Evolutionary conservation across 1,140 invertebrate genomes (phyloP).

Genomic region (Idris sp.): DNA sequence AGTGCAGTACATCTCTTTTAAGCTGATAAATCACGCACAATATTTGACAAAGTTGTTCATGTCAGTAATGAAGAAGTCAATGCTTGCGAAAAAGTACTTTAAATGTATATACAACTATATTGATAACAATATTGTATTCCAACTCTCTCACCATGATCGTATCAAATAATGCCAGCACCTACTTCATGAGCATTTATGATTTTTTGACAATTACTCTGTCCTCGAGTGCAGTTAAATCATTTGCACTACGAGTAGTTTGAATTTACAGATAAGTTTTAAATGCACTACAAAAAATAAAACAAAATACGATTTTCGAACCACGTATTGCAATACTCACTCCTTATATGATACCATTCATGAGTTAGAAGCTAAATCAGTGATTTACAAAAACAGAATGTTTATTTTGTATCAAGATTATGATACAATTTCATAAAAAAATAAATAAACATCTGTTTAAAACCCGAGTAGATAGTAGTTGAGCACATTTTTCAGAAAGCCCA

Average conservation of each 20-base stretch:
- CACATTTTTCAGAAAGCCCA: no score
- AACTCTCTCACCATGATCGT: constrained; percentile 37
- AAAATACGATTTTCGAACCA: constrained; percentile 10
- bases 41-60: constrained; percentile 17
- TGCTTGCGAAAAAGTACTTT: not conserved
- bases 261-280: constrained; percentile 12
- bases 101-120: constrained; percentile 39
- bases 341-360: constrained; percentile 28
- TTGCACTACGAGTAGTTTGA: constrained; percentile 21
- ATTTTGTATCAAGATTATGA: not conserved
- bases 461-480: constrained; percentile 36
- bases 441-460: constrained; percentile 8
- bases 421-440: no score
- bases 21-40: constrained; percentile 41
- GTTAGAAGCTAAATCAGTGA: constrained; percentile 3
- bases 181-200: constrained; percentile 36
- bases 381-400: constrained; percentile 2
- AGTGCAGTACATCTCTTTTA: constrained; percentile 37
- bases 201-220: constrained; percentile 4
- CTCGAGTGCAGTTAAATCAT: constrained; percentile 7
- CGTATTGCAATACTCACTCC: constrained; percentile 37
- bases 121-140: constrained; percentile 31
- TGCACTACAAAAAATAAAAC: constrained; percentile 20
- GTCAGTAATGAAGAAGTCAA: constrained; percentile 4
- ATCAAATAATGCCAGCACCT: constrained; percentile 37